Base-by-base conservation (phyloP, 2,888 invertebrate species). In the Gnatocerus cornutus region DNA sequence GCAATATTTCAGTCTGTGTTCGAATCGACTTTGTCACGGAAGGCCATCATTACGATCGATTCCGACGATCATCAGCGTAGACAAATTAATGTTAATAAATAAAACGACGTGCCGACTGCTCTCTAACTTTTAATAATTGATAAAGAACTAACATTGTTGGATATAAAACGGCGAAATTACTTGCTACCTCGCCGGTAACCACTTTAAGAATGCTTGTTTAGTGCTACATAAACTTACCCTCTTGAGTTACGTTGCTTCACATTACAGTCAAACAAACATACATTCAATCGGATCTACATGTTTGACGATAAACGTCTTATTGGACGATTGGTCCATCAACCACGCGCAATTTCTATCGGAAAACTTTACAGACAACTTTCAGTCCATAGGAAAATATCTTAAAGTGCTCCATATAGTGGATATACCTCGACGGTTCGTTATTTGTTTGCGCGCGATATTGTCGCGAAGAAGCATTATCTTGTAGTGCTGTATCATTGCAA, bases 351-450 rank as follows among this genome's bases (percentile, higher is more conserved):
- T 66, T 59, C 66, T 37, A 66, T 66, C 58, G 48, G 48, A 50
- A 66, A 66, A 48, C 39, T 66, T 12, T 27, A 63, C 52, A 37
- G 46, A 33, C 65, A 56, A 30, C 56, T 27, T 55, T 43, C 46
- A 37, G 52, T 43, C 13, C 37, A 41, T 33, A 48, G 41, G 21
- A 65, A 61, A 69, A 74, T 69, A 72, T 41, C 41, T 65, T 68
- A 73, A 73, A 73, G 69, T 70, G 69, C 72, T n/a, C n/a, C n/a
- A n/a, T n/a, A n/a, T n/a, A n/a, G n/a, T n/a, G n/a, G n/a, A 62
- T 66, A 65, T 39, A 61, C 14, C 67, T 46, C 58, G 45, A 9
- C 62, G 14, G 10, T 52, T 52, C 16, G 16, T 45, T 58, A 58
- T 43, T 62, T 52, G 41, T 27, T 39, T 52, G 62, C 13, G 37